A percentile compares a stretch with the other conserved stretches of the same genome.
phyloP scores from a whole-genome alignment of 2,888 invertebrate species.

The Hypomecis punctinalis region DNA sequence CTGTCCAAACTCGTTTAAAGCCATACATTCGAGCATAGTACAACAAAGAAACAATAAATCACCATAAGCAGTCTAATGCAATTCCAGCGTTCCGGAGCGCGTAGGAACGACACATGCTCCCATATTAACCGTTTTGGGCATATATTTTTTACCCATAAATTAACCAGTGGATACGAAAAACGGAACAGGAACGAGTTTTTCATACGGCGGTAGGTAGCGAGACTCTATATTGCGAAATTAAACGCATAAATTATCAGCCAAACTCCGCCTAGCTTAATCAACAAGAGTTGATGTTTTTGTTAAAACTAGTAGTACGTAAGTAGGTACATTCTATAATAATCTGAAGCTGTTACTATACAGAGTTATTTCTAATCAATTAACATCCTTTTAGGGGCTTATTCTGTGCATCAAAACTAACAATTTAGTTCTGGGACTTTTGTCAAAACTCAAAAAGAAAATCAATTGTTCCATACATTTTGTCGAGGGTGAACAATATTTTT shows the following conservation, averaged over 20 bases:
- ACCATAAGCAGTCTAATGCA: conserved; percentile 39
- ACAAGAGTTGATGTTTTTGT: conserved; percentile 40
- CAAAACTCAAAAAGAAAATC: too few species aligned
- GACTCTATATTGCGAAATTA: conserved; percentile 79
- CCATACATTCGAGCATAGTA: neutral
- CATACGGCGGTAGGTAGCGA: conserved; percentile 71
- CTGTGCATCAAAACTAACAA: too few species aligned
- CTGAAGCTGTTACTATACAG: too few species aligned
- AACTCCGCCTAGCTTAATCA: conserved; percentile 38
- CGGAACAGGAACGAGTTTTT: conserved; percentile 75
- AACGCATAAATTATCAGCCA: conserved; percentile 76
- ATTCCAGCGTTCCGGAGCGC: conserved; percentile 36
- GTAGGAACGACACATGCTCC: conserved; percentile 50
- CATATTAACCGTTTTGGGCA: conserved; percentile 58
- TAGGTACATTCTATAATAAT: too few species aligned
- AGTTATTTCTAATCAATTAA: too few species aligned
- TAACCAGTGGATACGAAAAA: conserved; percentile 49
- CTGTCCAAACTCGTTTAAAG: too few species aligned
- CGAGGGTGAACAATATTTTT: too few species aligned
- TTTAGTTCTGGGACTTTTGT: too few species aligned
- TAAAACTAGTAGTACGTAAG: too few species aligned
- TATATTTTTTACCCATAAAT: conserved; percentile 80
- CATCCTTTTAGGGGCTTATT: too few species aligned
- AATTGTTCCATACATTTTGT: too few species aligned
- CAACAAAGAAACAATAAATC: conserved; percentile 38